phyloP scores from a whole-genome alignment of 2,113 vertebrate species.

The Pholis gunnellus region DNA sequence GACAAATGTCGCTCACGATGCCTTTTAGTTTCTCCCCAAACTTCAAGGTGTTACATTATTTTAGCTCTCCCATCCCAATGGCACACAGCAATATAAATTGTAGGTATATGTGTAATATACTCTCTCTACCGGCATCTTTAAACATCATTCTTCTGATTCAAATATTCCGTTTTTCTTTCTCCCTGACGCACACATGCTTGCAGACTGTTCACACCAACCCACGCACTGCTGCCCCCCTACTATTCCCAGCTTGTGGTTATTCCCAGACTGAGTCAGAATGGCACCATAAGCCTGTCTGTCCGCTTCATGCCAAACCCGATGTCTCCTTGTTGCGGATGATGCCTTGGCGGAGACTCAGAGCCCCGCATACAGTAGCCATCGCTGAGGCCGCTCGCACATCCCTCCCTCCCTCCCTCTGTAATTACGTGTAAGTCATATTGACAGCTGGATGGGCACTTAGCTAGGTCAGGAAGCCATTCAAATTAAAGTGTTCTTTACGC shows the following conservation, averaged over 20 bases:
- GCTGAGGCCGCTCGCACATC: constrained; percentile 8
- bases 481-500: constrained; percentile 49
- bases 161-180: constrained; percentile 23
- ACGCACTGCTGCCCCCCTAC: constrained; percentile 75
- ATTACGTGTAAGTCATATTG: constrained; percentile 60
- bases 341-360: constrained; percentile 33
- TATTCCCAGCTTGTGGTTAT: constrained; percentile 78
- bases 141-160: not conserved
- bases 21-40: constrained; percentile 39
- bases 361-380: constrained; percentile 32
- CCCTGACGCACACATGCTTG: constrained; percentile 47
- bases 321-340: constrained; percentile 61
- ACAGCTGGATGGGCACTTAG: constrained; percentile 59
- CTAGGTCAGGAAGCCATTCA: constrained; percentile 59
- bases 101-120: not conserved
- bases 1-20: constrained; percentile 61
- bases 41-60: constrained; percentile 14
- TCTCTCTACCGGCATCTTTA: not conserved
- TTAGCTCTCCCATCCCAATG: not conserved
- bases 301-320: constrained; percentile 73
- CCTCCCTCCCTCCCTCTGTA: not conserved
- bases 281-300: constrained; percentile 73
- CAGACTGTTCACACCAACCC: constrained; percentile 75
- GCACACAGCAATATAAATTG: not conserved
- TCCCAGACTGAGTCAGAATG: constrained; percentile 70